Conservation (phyloP, 2,797 vertebrate genomes). For the Podarcis lilfordi region DNA sequence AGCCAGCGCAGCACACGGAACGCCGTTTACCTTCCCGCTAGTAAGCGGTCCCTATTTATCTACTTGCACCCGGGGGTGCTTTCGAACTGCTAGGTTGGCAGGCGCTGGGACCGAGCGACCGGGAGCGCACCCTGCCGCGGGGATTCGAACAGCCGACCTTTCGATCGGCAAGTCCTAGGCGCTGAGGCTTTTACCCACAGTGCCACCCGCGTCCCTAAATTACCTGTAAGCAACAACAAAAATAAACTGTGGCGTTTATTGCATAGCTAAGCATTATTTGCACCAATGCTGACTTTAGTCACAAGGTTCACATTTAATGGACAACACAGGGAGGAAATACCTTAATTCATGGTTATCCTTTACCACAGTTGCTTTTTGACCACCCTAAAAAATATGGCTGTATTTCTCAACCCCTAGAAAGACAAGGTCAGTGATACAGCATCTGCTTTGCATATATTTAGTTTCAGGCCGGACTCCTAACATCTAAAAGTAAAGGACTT, state of each 20-base stretch:
- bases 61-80: too few species aligned
- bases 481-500: neutral
- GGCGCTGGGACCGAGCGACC: too few species aligned
- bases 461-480: neutral
- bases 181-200: too few species aligned
- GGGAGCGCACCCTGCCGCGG: too few species aligned
- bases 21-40: too few species aligned
- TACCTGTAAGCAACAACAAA: neutral
- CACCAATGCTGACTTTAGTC: neutral
- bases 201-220: neutral
- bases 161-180: too few species aligned
- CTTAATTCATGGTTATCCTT: neutral
- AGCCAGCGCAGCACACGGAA: too few species aligned
- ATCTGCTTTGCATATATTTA: neutral
- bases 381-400: neutral
- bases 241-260: neutral
- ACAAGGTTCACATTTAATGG: neutral
- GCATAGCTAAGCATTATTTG: neutral
- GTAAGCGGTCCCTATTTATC: too few species aligned
- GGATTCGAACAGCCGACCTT: too few species aligned
- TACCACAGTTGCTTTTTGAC: too few species aligned
- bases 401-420: neutral
- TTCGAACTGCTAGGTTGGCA: too few species aligned
- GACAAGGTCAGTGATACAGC: neutral
- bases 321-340: neutral